Conservation (phyloP, 2,888 invertebrate species). For the Amphimallon solstitiale region DNA sequence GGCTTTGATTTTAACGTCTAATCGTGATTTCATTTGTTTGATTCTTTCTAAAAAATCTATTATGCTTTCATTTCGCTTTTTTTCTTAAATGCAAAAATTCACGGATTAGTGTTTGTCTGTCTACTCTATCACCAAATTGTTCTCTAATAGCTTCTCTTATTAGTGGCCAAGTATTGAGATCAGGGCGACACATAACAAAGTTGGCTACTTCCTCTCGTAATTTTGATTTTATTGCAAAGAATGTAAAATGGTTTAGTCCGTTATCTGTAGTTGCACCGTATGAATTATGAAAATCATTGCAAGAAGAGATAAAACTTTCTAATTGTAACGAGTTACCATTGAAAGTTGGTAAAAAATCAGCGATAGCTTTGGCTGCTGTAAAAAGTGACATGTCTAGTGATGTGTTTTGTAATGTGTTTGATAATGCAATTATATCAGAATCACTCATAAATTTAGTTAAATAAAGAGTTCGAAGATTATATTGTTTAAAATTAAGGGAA, state of each 20-base stretch:
- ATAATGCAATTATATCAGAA: too few species aligned
- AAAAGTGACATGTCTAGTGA: too few species aligned
- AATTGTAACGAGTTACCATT: background rate
- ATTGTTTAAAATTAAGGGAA: too few species aligned
- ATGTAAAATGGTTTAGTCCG: background rate
- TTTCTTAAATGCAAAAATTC: constrained; percentile 4
- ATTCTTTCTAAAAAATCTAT: constrained; percentile 16
- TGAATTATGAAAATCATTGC: constrained; percentile 1
- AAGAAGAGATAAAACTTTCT: constrained; percentile 6
- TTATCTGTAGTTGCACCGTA: background rate
- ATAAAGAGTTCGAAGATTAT: too few species aligned
- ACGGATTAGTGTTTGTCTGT: background rate
- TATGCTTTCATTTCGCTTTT: background rate
- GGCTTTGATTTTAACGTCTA: too few species aligned
- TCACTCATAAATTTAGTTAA: too few species aligned
- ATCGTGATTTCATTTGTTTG: constrained; percentile 4
- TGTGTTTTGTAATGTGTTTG: too few species aligned
- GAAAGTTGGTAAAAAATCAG: constrained; percentile 7
- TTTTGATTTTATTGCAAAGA: constrained; percentile 6
- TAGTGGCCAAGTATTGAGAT: constrained; percentile 7
- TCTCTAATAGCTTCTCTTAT: background rate
- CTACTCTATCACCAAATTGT: constrained; percentile 5
- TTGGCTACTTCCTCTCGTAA: background rate
- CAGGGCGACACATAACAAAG: constrained; percentile 16
- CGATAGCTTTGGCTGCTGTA: constrained; percentile 15